These are phyloP conservation scores for Hormaphis cornu DNA, from an alignment of 1,140 invertebrate species.

Conservation along the genomic window DNA sequence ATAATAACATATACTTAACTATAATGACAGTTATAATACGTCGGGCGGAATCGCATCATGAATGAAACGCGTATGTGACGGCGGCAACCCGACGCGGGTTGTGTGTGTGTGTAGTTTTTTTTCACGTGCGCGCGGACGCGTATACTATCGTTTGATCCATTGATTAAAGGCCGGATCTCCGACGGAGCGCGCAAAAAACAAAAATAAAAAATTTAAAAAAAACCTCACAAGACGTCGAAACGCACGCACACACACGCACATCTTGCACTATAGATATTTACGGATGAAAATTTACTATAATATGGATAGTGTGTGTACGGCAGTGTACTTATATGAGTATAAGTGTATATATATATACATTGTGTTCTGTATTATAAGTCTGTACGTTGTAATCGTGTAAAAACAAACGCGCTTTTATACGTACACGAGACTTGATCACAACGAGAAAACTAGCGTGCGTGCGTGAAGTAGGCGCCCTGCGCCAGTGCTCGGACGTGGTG, in stretches of 20 bases:
- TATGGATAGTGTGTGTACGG: too few species aligned
- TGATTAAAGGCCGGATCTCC: slow-evolving; percentile 14
- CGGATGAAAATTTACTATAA: too few species aligned
- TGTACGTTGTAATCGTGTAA: neutral
- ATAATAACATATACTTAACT: too few species aligned
- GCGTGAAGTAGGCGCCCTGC: too few species aligned
- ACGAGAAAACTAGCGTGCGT: too few species aligned
- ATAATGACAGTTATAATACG: neutral
- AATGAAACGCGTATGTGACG: neutral
- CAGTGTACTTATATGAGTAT: too few species aligned
- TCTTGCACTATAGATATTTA: too few species aligned
- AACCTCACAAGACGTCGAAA: neutral
- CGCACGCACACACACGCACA: too few species aligned
- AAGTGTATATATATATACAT: too few species aligned
- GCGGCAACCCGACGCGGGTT: neutral
- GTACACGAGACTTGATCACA: neutral
- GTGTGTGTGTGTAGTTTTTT: neutral
- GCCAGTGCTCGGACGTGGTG: too few species aligned
- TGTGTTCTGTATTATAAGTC: too few species aligned
- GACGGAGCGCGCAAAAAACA: neutral
- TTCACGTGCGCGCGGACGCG: neutral
- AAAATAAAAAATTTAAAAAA: too few species aligned
- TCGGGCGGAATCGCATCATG: neutral
- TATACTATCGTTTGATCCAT: slow-evolving; percentile 1
- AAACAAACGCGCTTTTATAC: neutral